These are phyloP conservation scores for Heliconius himera DNA, from an alignment of 1,140 invertebrate genomes.

Conservation along the genomic window DNA sequence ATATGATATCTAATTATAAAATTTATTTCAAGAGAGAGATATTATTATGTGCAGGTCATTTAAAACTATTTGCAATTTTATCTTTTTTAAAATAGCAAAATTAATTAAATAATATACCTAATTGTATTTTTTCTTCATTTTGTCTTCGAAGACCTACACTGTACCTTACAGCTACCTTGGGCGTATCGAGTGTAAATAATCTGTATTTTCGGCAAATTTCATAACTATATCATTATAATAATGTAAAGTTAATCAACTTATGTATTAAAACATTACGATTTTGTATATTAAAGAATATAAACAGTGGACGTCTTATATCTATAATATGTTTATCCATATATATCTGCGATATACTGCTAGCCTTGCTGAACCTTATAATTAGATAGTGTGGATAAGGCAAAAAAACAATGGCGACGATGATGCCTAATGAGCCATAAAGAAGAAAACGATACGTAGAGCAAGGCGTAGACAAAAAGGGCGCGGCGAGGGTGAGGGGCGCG, in stretches of 20 bases:
- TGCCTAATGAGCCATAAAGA: conserved; percentile 81
- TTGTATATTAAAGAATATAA: background rate
- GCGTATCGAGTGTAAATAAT: too few species aligned
- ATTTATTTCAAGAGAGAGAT: too few species aligned
- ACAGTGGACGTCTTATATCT: background rate
- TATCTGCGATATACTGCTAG: conserved; percentile 21
- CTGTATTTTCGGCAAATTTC: too few species aligned
- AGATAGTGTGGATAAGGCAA: conserved; percentile 69
- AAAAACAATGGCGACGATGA: conserved; percentile 79
- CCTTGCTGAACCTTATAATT: conserved; percentile 65
- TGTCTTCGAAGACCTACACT: too few species aligned
- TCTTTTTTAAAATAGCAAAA: too few species aligned
- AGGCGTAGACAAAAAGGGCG: conserved; percentile 79
- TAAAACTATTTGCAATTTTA: too few species aligned
- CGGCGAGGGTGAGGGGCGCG: conserved; percentile 59
- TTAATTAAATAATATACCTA: too few species aligned
- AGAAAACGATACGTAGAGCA: conserved; percentile 81
- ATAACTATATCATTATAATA: too few species aligned
- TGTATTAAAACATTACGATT: background rate
- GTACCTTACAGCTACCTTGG: too few species aligned
- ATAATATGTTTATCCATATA: background rate
- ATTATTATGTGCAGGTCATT: too few species aligned
- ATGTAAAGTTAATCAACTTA: background rate
- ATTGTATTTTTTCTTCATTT: too few species aligned
- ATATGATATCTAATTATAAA: too few species aligned